Conservation (phyloP, 2,797 vertebrate genomes). For the Enteromius mattozi region DNA sequence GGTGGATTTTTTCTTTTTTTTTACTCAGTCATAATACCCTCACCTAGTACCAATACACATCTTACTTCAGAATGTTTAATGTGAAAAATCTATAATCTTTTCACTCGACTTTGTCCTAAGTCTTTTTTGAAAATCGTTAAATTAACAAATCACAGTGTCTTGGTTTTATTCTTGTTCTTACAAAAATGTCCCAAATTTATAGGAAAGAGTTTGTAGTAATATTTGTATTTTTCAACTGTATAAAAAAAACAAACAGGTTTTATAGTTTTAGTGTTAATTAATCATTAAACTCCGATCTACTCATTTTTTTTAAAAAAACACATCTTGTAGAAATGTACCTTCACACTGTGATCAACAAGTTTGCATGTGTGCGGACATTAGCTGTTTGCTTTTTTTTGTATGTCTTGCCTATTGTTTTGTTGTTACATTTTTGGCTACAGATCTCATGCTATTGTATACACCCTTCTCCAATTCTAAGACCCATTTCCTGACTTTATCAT, state of each 20-base stretch:
- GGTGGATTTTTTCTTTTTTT: neutral
- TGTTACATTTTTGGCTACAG: slow-evolving; percentile 50
- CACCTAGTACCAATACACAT: neutral
- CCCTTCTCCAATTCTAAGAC: neutral
- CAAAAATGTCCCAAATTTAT: neutral
- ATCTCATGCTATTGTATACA: slow-evolving; percentile 27
- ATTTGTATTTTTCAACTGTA: neutral
- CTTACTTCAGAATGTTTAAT: neutral
- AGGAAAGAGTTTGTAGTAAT: neutral
- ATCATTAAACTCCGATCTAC: too few relatives aligned
- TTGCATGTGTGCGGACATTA: neutral
- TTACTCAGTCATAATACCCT: neutral
- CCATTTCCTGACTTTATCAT: slow-evolving; percentile 29
- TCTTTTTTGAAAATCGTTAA: too few relatives aligned
- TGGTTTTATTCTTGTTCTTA: neutral
- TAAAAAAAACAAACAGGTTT: neutral
- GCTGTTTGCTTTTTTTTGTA: slow-evolving; percentile 19
- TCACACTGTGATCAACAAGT: neutral
- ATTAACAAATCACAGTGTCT: neutral
- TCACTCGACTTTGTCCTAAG: too few relatives aligned
- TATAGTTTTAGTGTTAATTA: neutral
- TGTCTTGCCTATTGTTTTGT: slow-evolving; percentile 46
- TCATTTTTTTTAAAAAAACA: too few relatives aligned
- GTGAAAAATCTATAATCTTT: neutral
- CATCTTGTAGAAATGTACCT: neutral